A percentile compares a stretch with the other conserved stretches of the same genome.
Evolutionary conservation across 2,797 vertebrate species (phyloP).

Genomic region (Oryzias dopingdopingensis): DNA sequence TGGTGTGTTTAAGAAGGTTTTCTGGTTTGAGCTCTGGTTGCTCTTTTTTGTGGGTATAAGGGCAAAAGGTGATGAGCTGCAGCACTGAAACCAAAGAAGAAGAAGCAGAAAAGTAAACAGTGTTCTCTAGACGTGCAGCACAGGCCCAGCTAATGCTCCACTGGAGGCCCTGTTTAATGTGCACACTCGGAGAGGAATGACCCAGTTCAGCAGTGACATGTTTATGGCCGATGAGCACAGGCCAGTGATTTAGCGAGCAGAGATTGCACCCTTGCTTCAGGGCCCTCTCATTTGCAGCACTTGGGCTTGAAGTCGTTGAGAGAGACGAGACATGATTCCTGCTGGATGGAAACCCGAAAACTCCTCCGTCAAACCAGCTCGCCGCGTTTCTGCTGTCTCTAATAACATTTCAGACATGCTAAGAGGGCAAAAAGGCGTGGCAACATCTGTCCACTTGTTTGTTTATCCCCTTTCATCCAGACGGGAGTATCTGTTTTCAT

Average conservation of each 20-base stretch:
- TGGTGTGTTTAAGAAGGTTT: too few species aligned
- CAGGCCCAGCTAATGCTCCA: slow-evolving; percentile 17
- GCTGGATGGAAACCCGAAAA: slow-evolving; percentile 39
- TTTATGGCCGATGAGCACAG: slow-evolving; percentile 75
- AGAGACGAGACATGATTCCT: slow-evolving; percentile 52
- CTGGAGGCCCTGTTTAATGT: slow-evolving; percentile 58
- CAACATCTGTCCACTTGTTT: not conserved
- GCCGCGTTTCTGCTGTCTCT: slow-evolving; percentile 16
- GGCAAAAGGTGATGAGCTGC: slow-evolving; percentile 50
- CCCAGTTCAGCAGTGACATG: slow-evolving; percentile 74
- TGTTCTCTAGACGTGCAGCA: slow-evolving; percentile 39
- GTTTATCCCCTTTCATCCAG: not conserved
- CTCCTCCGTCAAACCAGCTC: slow-evolving; percentile 17
- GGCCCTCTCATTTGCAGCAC: slow-evolving; percentile 69
- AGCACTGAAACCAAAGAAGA: slow-evolving; percentile 34
- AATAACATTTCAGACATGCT: slow-evolving; percentile 12
- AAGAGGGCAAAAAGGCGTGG: not conserved
- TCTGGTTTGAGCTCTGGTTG: too few species aligned
- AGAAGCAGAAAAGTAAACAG: slow-evolving; percentile 38
- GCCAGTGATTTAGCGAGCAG: slow-evolving; percentile 67
- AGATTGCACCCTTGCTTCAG: slow-evolving; percentile 69
- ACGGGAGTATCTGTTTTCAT: not conserved
- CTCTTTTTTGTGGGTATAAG: slow-evolving; percentile 3
- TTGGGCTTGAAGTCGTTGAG: slow-evolving; percentile 52
- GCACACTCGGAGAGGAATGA: slow-evolving; percentile 58